These are phyloP conservation scores for Acridotheres tristis DNA, from an alignment of 2,797 vertebrate species.

Conservation along the genomic window DNA sequence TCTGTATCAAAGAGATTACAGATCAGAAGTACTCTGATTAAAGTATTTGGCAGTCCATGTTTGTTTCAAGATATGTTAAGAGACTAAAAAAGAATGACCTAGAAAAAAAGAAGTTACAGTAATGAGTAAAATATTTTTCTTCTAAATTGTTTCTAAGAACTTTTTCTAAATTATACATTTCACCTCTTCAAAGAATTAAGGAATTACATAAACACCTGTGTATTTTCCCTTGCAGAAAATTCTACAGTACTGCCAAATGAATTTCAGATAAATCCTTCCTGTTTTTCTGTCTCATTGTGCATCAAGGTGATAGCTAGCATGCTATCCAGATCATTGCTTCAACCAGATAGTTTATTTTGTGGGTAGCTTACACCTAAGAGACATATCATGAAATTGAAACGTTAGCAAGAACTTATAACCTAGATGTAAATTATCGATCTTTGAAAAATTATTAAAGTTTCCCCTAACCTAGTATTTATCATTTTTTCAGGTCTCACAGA, in stretches of 20 bases:
- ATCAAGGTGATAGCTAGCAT: background rate
- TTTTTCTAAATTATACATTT: background rate
- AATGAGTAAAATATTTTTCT: conserved; percentile 1
- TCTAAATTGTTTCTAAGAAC: background rate
- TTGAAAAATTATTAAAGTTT: background rate
- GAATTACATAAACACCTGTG: background rate
- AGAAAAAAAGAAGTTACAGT: background rate
- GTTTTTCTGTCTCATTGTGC: background rate
- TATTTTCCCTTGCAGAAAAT: conserved; percentile 23
- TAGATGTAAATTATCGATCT: background rate
- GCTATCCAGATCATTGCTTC: background rate
- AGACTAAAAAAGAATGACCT: background rate
- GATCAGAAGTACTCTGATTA: background rate
- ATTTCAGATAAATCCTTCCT: background rate
- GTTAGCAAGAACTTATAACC: background rate
- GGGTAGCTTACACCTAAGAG: background rate
- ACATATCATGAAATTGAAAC: background rate
- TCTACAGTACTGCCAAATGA: background rate
- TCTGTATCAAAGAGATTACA: background rate
- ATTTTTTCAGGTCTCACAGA: background rate
- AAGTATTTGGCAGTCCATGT: conserved; percentile 16
- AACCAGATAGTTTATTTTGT: background rate
- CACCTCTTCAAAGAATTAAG: background rate
- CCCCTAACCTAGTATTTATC: background rate
- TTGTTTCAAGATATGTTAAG: conserved; percentile 8